These are phyloP conservation scores for Epizoanthus ramosus DNA, from an alignment of 92 coral and sea anemone species.

Conservation along the genomic window DNA sequence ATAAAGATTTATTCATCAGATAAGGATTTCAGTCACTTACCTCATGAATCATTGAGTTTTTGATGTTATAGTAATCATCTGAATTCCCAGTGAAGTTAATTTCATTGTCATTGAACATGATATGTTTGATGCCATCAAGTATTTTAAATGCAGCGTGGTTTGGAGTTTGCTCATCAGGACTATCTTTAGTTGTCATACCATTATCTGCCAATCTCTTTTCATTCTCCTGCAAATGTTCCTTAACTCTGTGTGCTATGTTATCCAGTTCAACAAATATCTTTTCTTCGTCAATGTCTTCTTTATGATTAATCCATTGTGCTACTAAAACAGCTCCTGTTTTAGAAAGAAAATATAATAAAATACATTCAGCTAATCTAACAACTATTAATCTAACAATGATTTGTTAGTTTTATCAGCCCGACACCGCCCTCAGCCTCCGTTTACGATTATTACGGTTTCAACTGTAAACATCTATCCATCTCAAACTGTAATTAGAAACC, in stretches of 20 bases:
- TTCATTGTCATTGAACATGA: conserved; percentile 74
- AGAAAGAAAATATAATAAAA: neutral
- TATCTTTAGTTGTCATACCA: conserved; percentile 1
- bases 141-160: conserved; percentile 55
- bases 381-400: too few species aligned
- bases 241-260: conserved; percentile 67
- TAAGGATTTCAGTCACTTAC: conserved; percentile 43
- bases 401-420: too few species aligned
- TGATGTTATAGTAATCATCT: conserved; percentile 71
- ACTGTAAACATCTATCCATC: too few species aligned
- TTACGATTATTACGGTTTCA: too few species aligned
- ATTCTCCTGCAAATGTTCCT: conserved; percentile 33
- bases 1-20: too few species aligned
- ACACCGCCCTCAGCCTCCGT: too few species aligned
- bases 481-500: too few species aligned
- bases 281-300: conserved; percentile 52
- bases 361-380: too few species aligned
- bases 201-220: neutral
- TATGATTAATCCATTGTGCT: conserved; percentile 82
- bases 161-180: neutral
- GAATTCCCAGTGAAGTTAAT: conserved; percentile 70
- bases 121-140: conserved; percentile 66
- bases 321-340: conserved; percentile 77
- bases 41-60: conserved; percentile 83
- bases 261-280: conserved; percentile 54